phyloP scores from a whole-genome alignment of 1,140 invertebrate species.

The Platyscapa corneri region DNA sequence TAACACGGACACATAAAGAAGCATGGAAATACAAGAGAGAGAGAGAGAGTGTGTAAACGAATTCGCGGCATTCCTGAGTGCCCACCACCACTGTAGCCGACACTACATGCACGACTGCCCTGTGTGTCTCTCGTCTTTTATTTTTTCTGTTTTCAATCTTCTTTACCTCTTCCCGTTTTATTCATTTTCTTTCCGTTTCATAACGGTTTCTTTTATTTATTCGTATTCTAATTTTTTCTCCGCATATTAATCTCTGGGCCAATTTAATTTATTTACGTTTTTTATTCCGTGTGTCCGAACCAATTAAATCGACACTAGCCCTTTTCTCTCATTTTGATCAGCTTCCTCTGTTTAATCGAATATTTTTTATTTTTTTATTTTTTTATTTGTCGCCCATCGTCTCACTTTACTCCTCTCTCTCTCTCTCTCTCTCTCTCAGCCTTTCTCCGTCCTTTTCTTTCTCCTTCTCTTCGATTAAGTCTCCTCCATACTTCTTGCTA shows the following conservation, averaged over 20 bases:
- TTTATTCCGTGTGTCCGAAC: neutral
- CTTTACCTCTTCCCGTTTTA: neutral
- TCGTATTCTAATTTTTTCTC: conserved; percentile 9
- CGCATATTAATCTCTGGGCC: neutral
- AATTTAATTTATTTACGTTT: neutral
- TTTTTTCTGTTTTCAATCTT: neutral
- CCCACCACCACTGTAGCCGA: neutral
- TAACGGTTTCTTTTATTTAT: conserved; percentile 7
- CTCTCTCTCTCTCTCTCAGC: neutral
- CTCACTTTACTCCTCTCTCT: conserved; percentile 16
- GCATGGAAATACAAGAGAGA: neutral
- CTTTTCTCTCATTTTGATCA: conserved; percentile 8
- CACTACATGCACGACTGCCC: neutral
- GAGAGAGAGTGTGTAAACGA: neutral
- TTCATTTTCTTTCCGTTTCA: neutral
- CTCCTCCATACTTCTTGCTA: conserved; percentile 17
- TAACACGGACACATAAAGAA: neutral
- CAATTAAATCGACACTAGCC: conserved; percentile 6
- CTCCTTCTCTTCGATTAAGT: conserved; percentile 2
- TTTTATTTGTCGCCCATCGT: neutral
- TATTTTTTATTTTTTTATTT: neutral
- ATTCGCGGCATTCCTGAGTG: neutral
- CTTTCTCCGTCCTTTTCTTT: neutral
- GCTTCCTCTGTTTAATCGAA: conserved; percentile 26
- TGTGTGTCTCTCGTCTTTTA: neutral